Evolutionary conservation across 2,113 vertebrate genomes (phyloP).

Genomic region (Trachemys scripta): DNA sequence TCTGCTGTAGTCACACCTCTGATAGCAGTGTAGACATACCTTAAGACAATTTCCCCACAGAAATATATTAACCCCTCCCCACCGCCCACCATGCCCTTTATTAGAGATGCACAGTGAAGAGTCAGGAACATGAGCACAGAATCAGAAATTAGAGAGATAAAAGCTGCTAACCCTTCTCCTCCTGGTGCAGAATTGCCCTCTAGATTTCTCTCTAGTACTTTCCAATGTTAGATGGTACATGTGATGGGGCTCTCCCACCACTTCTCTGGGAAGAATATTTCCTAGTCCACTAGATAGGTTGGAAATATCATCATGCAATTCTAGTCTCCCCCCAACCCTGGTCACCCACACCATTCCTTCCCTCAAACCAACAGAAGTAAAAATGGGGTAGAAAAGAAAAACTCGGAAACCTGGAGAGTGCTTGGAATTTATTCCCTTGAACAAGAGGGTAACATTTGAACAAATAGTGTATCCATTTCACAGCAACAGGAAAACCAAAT

Average conservation of each 20-base stretch:
- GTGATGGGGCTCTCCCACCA: not conserved
- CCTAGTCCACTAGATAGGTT: not conserved
- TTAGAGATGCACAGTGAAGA: rapidly evolving
- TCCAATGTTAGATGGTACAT: not conserved
- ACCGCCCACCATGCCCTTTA: not conserved
- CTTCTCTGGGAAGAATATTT: not conserved
- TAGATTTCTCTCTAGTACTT: not conserved
- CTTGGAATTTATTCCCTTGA: slow-evolving; percentile 87
- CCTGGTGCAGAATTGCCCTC: not conserved
- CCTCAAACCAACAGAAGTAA: slow-evolving; percentile 33
- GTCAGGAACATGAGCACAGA: not conserved
- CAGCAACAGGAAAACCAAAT: slow-evolving; percentile 77
- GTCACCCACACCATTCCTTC: slow-evolving; percentile 13
- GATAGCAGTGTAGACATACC: not conserved
- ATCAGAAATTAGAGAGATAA: not conserved
- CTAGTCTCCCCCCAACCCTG: not conserved
- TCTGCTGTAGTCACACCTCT: not conserved
- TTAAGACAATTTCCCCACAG: not conserved
- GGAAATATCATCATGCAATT: not conserved
- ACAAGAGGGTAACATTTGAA: slow-evolving; percentile 79
- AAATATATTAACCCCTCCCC: rapidly evolving
- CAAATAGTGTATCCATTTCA: slow-evolving; percentile 79
- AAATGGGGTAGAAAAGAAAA: slow-evolving; percentile 79
- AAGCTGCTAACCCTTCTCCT: not conserved
- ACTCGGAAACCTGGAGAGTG: slow-evolving; percentile 84